Percentiles rank a stretch among this genome's conserved stretches.
phyloP scores from a whole-genome alignment of 2,113 vertebrate genomes.

The Brachirus orientalis region DNA sequence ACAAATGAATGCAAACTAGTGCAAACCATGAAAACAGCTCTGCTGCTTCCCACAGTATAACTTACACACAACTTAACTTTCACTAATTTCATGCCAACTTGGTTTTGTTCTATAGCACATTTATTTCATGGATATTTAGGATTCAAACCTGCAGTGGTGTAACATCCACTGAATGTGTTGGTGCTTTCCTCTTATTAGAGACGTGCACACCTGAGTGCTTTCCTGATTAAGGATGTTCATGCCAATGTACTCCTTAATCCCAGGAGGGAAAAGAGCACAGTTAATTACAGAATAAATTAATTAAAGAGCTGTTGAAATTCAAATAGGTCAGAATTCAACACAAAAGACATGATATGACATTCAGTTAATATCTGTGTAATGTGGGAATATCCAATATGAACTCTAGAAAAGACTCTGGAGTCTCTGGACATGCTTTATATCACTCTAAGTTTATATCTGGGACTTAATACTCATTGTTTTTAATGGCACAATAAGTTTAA shows the following conservation, averaged over 20 bases:
- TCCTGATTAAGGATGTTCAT: constrained; percentile 52
- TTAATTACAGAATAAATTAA: constrained; percentile 21
- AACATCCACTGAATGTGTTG: constrained; percentile 9
- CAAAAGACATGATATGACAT: neutral
- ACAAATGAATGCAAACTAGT: constrained; percentile 9
- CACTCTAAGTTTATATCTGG: neutral
- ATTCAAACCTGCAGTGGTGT: constrained; percentile 22
- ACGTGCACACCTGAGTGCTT: constrained; percentile 25
- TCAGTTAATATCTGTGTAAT: constrained; percentile 16
- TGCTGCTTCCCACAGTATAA: constrained; percentile 6
- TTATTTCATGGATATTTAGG: constrained; percentile 57
- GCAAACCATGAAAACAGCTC: neutral
- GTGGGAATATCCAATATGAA: neutral
- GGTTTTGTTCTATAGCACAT: constrained; percentile 32
- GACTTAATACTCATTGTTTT: constrained; percentile 9
- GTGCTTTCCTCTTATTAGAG: constrained; percentile 15
- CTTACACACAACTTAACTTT: constrained; percentile 14
- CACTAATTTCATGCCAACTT: constrained; percentile 61
- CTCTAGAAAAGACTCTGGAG: neutral
- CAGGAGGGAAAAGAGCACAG: neutral
- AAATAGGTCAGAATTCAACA: constrained; percentile 23
- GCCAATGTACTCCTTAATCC: constrained; percentile 25
- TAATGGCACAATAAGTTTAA: constrained; percentile 1
- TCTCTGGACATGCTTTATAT: neutral
- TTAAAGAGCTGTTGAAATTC: constrained; percentile 35